Evolutionary conservation across 2,797 vertebrate genomes (phyloP).

Genomic region (Stomatorhinus walkeri): DNA sequence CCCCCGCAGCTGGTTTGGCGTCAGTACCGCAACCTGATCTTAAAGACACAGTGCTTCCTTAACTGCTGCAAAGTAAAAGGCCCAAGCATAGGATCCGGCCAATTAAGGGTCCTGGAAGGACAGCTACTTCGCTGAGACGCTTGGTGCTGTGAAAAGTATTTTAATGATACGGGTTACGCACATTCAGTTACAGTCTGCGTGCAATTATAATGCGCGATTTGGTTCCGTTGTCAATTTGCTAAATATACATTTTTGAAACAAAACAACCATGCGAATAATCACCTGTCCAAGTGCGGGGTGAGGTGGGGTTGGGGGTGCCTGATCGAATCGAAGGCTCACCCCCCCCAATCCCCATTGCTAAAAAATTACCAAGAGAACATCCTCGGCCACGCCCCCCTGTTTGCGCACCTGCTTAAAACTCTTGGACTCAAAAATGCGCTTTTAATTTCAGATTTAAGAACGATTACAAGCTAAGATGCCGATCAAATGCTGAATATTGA

Average conservation of each 20-base stretch:
- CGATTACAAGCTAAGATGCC: background rate
- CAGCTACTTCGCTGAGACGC: slow-evolving; percentile 16
- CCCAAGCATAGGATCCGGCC: background rate
- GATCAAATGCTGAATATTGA: background rate
- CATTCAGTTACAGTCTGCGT: background rate
- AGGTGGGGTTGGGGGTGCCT: background rate
- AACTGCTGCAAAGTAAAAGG: background rate
- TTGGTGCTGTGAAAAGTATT: background rate
- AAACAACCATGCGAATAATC: background rate
- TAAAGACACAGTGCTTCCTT: slow-evolving; percentile 14
- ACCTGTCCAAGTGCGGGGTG: background rate
- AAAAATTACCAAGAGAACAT: background rate
- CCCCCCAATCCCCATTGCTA: background rate
- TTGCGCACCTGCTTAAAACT: background rate
- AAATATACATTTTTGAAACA: background rate
- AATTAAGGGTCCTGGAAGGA: slow-evolving; percentile 41
- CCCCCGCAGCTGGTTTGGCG: background rate
- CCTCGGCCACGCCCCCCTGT: background rate
- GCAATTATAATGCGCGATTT: background rate
- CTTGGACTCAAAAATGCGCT: background rate
- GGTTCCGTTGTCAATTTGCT: background rate
- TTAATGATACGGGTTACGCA: background rate
- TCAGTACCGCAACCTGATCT: slow-evolving; percentile 9
- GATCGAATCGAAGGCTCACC: background rate
- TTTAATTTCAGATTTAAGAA: background rate